phyloP scores from a whole-genome alignment of 2,797 vertebrate genomes.

The Halcyon badia region DNA sequence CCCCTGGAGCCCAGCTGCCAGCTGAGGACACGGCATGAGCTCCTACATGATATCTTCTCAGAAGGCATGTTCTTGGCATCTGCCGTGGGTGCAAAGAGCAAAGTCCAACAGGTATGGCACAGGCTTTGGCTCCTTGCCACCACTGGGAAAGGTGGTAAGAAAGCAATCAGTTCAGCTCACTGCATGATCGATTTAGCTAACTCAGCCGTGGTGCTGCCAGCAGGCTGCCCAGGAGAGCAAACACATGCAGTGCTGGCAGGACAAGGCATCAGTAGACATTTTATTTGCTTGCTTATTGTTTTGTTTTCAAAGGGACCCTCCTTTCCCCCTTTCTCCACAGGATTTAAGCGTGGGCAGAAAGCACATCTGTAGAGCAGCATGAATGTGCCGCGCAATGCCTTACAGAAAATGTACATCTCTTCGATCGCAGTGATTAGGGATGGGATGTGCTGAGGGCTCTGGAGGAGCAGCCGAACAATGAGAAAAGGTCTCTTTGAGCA shows the following conservation, averaged over 20 bases:
- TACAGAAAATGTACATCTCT: background rate
- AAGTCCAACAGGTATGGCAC: background rate
- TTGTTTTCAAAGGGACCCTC: background rate
- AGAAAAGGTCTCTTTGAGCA: slow-evolving; percentile 30
- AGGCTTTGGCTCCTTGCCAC: background rate
- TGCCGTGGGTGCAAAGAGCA: accelerated
- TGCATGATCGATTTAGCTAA: accelerated
- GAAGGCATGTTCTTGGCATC: background rate
- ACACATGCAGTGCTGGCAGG: accelerated
- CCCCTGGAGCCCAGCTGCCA: accelerated
- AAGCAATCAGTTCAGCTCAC: accelerated
- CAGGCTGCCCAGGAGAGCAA: background rate
- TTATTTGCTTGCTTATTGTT: background rate
- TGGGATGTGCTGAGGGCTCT: background rate
- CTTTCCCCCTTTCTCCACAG: background rate
- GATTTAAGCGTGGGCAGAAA: background rate
- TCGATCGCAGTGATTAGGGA: background rate
- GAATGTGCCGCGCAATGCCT: background rate
- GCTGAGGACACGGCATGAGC: accelerated
- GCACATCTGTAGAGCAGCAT: background rate
- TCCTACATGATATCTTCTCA: accelerated
- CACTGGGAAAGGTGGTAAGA: background rate
- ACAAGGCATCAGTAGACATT: background rate
- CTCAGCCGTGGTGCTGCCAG: accelerated
- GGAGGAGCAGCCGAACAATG: background rate